phyloP scores from a whole-genome alignment of 2,113 vertebrate genomes.

The Myotis lucifugus region DNA sequence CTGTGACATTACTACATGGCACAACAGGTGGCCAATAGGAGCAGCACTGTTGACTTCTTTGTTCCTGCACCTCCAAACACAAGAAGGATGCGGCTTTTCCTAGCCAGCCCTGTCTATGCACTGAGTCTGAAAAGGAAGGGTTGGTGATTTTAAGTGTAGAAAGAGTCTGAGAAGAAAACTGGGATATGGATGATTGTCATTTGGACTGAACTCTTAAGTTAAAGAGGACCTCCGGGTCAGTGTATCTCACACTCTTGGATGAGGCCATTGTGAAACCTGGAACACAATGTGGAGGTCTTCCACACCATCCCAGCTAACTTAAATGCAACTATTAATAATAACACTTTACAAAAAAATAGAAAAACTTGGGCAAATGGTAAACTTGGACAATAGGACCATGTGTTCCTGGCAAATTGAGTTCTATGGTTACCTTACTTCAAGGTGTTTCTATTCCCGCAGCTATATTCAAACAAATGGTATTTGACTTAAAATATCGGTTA shows the following conservation, averaged over 20 bases:
- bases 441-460: not conserved
- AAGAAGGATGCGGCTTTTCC: not conserved
- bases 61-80: not conserved
- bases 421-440: not conserved
- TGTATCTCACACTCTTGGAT: not conserved
- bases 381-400: not conserved
- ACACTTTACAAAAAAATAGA: not conserved
- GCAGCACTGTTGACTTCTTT: not conserved
- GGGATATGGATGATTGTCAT: not conserved
- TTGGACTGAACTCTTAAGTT: not conserved
- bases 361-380: not conserved
- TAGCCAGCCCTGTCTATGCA: not conserved
- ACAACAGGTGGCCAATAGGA: not conserved
- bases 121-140: not conserved
- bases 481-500: not conserved
- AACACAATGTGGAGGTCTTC: not conserved
- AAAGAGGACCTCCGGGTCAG: not conserved
- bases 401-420: not conserved
- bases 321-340: not conserved
- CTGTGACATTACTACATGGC: accelerated
- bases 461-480: not conserved
- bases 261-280: not conserved
- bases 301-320: not conserved
- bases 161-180: not conserved
- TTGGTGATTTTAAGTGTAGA: not conserved